Percentiles rank a stretch among this genome's conserved stretches.
Evolutionary conservation across 2,113 vertebrate species (phyloP).

Genomic region (Ciconia maguari): DNA sequence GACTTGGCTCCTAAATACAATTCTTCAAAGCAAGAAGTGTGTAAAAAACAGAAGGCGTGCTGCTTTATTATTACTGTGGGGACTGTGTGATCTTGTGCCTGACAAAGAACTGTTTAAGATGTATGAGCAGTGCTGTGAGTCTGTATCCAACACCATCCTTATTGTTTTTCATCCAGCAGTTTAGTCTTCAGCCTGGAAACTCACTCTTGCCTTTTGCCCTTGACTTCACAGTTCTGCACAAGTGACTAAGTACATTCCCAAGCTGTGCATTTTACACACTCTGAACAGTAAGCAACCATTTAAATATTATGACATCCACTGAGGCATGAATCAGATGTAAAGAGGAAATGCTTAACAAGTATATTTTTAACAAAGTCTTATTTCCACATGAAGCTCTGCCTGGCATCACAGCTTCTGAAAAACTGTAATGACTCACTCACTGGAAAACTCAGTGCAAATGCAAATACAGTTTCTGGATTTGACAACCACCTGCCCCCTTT

Average conservation of each 20-base stretch:
- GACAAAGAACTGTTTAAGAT: conserved; percentile 18
- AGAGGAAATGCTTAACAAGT: conserved; percentile 20
- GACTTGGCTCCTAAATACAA: conserved; percentile 9
- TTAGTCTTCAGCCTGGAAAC: not conserved
- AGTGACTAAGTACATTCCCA: not conserved
- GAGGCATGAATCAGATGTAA: not conserved
- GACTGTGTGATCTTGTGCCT: not conserved
- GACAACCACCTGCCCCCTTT: not conserved
- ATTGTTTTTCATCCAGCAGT: conserved; percentile 19
- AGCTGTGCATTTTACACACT: not conserved
- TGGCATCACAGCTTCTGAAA: not conserved
- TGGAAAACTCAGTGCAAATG: not conserved
- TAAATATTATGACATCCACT: conserved; percentile 22
- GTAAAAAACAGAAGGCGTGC: not conserved
- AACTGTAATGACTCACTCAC: not conserved
- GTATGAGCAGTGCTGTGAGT: not conserved
- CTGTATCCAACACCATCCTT: not conserved
- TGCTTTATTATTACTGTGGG: not conserved
- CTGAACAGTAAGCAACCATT: not conserved
- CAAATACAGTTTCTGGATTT: not conserved
- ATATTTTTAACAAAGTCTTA: not conserved
- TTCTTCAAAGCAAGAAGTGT: conserved; percentile 12
- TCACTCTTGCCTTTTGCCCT: not conserved
- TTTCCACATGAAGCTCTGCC: not conserved
- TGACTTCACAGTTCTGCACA: conserved; percentile 1